Percentiles rank a stretch among this genome's conserved stretches.
Conservation (phyloP, 2,888 invertebrate species). For the Augiades crinisus region DNA sequence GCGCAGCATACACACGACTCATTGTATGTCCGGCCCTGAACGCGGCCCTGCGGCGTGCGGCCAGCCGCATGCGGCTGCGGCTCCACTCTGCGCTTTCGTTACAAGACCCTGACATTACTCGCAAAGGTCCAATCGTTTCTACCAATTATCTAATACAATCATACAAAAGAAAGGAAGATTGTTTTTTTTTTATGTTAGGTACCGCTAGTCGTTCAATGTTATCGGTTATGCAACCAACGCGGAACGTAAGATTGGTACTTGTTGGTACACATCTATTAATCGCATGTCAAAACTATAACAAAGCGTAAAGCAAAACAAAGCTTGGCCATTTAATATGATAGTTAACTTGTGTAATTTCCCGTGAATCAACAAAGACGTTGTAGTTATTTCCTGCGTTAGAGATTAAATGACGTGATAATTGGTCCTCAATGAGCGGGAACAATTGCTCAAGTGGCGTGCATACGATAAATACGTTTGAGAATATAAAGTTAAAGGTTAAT, state of each 20-base stretch:
- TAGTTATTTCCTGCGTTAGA: slow-evolving; percentile 36
- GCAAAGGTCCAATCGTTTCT: slow-evolving; percentile 1
- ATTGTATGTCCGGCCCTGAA: slow-evolving; percentile 43
- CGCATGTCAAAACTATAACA: slow-evolving; percentile 2
- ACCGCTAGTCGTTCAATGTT: too few relatives aligned
- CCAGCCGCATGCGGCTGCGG: neutral
- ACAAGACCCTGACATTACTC: slow-evolving; percentile 10
- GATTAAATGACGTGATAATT: slow-evolving; percentile 11
- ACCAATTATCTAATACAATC: neutral
- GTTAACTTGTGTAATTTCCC: slow-evolving; percentile 35
- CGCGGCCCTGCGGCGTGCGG: slow-evolving; percentile 10
- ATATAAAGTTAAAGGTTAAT: too few relatives aligned
- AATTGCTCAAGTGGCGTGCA: neutral
- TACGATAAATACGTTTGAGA: neutral
- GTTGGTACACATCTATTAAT: too few relatives aligned
- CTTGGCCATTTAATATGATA: neutral
- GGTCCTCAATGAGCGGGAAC: slow-evolving; percentile 3
- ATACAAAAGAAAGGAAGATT: neutral
- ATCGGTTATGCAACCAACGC: too few relatives aligned
- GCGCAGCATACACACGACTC: slow-evolving; percentile 66
- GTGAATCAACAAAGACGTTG: slow-evolving; percentile 35
- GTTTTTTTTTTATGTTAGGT: too few relatives aligned
- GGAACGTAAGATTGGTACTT: too few relatives aligned
- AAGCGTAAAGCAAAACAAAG: slow-evolving; percentile 5
- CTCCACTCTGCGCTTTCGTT: slow-evolving; percentile 9